phyloP scores from a whole-genome alignment of 2,113 vertebrate species.

The Verasper variegatus region DNA sequence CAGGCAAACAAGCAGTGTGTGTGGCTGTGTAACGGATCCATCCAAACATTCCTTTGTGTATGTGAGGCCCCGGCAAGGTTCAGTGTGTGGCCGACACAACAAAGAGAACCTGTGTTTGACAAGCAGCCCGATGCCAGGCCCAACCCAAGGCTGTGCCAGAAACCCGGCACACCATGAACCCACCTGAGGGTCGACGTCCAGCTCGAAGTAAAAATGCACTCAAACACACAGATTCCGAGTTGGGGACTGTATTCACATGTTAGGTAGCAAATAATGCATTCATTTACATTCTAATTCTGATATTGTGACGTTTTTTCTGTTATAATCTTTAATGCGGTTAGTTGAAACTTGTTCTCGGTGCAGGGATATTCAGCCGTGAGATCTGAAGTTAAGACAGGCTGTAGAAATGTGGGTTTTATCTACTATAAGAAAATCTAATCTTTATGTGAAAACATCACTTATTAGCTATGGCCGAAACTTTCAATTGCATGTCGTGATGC shows the following conservation, averaged over 20 bases:
- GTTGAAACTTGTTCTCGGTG: too few species aligned
- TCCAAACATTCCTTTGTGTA: slow-evolving; percentile 79
- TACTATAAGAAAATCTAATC: too few species aligned
- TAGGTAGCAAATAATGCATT: too few species aligned
- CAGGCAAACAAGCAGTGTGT: slow-evolving; percentile 71
- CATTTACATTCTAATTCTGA: too few species aligned
- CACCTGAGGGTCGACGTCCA: slow-evolving; percentile 40
- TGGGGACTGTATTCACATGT: not conserved
- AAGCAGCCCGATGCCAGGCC: slow-evolving; percentile 56
- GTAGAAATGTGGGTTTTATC: not conserved
- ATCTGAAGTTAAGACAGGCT: not conserved
- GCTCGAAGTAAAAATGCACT: not conserved
- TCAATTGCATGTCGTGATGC: not conserved
- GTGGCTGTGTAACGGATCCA: slow-evolving; percentile 72
- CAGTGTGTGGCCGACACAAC: slow-evolving; percentile 73
- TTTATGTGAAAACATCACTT: not conserved
- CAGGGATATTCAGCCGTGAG: too few species aligned
- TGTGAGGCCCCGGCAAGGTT: slow-evolving; percentile 74
- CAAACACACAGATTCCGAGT: not conserved
- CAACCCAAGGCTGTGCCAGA: slow-evolving; percentile 39
- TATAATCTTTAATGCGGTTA: too few species aligned
- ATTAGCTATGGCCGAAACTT: not conserved
- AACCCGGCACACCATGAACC: slow-evolving; percentile 41
- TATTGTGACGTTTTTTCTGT: too few species aligned
- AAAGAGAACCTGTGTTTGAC: slow-evolving; percentile 79